Evolutionary conservation across 2,888 invertebrate species (phyloP), one percentile per base, ranked within the genome.

Genomic region (Parapristionchus giblindavisi): DNA sequence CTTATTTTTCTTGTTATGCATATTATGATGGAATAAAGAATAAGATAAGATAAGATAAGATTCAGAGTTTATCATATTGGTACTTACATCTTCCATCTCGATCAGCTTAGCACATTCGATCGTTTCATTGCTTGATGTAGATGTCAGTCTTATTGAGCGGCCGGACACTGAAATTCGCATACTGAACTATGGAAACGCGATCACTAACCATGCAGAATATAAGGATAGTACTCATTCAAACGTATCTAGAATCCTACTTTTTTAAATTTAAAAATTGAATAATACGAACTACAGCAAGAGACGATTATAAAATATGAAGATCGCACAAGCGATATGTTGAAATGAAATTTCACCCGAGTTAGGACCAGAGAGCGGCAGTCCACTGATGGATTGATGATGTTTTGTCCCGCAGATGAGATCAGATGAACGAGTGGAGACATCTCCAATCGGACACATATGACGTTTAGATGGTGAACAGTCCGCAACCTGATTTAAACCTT

Each of bases 401-500:
- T 77, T 76, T 43, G 78, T 75, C 56, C 78, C 77, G 43, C 76
- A 74, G 40, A 74, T 51, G 29, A 82, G 68, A 21, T 72, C 73
- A 32, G 75, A 74, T 14, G 79, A 79, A 63, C 79, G 77, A 52
- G 80, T 75, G 2, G 80, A 65, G 11, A 65, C 75, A 70, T 77
- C 79, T 63, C 82, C 82, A 56, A 82, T 77, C 14, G 82, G 80
- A 56, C 82, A 82, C 52, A 78, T 63, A 32, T 77, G 76, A 32
- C 66, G 76, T 52, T 70, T 72, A 11, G 75, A 68, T 14, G 54
- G 38, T 17, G 76, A 75, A 63, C 80, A 80, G 24, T 75, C 77
- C 14, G 77, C 51, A 51, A 65, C 77, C 78, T 78, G 52, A 14
- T 68, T 63, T 24, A 4, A 6, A 32, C 29, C 48, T 32, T 32